phyloP scores from a whole-genome alignment of 2,113 vertebrate species.

The Rhipidura dahli region DNA sequence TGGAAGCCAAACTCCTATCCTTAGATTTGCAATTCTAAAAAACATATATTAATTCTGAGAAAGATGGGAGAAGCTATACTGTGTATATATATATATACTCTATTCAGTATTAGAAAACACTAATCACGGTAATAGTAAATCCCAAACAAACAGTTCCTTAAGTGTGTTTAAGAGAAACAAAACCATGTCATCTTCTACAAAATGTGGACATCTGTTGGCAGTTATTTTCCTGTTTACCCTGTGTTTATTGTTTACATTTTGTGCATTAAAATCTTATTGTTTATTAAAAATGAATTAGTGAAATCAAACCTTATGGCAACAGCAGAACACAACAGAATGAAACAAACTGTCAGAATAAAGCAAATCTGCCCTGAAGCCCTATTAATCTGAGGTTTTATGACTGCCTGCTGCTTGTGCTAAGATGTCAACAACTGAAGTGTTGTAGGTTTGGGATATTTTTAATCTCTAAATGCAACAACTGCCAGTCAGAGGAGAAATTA shows the following conservation, averaged over 20 bases:
- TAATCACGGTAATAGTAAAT: neutral
- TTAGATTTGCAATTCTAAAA: neutral
- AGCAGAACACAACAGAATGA: neutral
- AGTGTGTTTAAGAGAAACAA: neutral
- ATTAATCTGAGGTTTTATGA: constrained; percentile 35
- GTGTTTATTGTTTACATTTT: neutral
- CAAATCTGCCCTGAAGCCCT: neutral
- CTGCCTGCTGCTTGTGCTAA: constrained; percentile 21
- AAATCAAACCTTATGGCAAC: neutral
- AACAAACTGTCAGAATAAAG: neutral
- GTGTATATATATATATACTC: neutral
- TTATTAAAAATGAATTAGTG: neutral
- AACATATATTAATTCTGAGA: neutral
- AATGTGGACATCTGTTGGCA: neutral
- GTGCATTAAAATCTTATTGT: neutral
- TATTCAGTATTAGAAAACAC: neutral
- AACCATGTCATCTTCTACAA: neutral
- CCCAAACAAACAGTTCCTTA: neutral
- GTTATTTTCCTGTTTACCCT: neutral
- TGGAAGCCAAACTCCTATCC: neutral
- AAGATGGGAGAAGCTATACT: fast-evolving
- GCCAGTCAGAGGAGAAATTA: neutral
- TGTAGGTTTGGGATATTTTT: constrained; percentile 37
- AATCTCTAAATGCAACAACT: constrained; percentile 7
- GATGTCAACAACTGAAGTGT: constrained; percentile 8